Evolutionary conservation across 2,113 vertebrate genomes (phyloP).

Genomic region (Argyrosomus japonicus): DNA sequence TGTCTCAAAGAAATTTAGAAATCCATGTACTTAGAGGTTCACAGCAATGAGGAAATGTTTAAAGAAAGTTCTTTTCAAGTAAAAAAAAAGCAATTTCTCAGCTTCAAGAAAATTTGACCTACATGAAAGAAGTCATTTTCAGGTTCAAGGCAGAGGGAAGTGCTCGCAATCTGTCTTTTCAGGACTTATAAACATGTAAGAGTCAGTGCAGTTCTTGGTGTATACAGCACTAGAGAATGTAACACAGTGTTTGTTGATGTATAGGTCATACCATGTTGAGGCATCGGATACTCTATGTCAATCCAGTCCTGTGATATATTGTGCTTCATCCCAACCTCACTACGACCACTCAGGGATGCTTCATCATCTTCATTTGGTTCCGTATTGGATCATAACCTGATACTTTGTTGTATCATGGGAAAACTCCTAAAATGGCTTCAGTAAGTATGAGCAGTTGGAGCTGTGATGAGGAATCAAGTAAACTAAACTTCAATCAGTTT

Average conservation of each 20-base stretch:
- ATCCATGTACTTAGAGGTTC: not conserved
- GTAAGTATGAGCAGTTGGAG: not conserved
- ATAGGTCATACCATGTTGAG: not conserved
- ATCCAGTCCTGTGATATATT: not conserved
- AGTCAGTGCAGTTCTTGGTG: conserved; percentile 2
- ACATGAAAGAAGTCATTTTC: not conserved
- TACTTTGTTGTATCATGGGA: not conserved
- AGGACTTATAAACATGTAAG: not conserved
- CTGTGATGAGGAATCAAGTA: not conserved
- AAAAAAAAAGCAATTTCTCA: conserved; percentile 1
- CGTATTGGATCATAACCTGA: not conserved
- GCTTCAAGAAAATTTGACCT: not conserved
- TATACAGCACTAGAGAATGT: not conserved
- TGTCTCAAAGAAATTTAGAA: not conserved
- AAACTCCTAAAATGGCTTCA: not conserved
- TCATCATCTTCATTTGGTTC: not conserved
- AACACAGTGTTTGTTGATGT: conserved; percentile 5
- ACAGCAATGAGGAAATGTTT: conserved; percentile 1
- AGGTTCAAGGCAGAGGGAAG: conserved; percentile 25
- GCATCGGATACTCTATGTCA: not conserved
- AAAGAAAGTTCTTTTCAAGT: not conserved
- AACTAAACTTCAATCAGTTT: not conserved
- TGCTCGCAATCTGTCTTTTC: conserved; percentile 6
- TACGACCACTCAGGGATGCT: not conserved
- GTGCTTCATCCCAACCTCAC: not conserved